Evolutionary conservation across 2,888 invertebrate genomes (phyloP).

Genomic region (Troglohyphantes excavatus): DNA sequence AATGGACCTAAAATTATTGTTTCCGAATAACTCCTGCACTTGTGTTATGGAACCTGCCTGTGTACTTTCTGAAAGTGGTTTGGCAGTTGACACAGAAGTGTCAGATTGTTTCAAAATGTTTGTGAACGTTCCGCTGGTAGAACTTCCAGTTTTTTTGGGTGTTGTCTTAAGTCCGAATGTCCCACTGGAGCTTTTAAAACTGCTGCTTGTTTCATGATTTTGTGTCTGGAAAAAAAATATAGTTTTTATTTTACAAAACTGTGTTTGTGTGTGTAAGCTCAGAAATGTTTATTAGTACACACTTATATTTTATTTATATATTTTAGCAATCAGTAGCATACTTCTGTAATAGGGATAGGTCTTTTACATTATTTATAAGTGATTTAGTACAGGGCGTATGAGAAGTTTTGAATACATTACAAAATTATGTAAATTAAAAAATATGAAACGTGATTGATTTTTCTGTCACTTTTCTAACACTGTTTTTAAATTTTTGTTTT

Average conservation of each 20-base stretch:
- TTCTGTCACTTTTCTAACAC: too few relatives aligned
- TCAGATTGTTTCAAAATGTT: conserved; percentile 13
- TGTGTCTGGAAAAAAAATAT: conserved; percentile 1
- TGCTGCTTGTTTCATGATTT: neutral
- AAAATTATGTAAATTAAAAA: too few relatives aligned
- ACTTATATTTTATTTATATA: neutral
- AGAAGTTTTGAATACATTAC: too few relatives aligned
- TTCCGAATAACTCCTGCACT: neutral
- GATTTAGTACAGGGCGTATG: too few relatives aligned
- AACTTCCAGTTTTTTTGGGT: neutral
- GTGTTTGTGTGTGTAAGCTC: too few relatives aligned
- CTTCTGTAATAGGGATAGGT: too few relatives aligned
- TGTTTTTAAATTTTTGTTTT: too few relatives aligned
- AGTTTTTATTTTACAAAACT: neutral
- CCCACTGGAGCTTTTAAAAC: neutral
- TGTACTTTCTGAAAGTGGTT: neutral
- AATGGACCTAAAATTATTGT: too few relatives aligned
- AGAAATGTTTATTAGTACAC: neutral
- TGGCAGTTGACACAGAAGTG: neutral
- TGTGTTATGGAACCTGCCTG: neutral
- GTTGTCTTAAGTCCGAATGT: conserved; percentile 27
- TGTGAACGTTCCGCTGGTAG: neutral
- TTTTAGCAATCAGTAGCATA: too few relatives aligned
- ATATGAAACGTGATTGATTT: too few relatives aligned
- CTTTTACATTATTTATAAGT: too few relatives aligned